Conservation (phyloP, 2,797 vertebrate genomes). For the Rousettus madagascariensis region DNA sequence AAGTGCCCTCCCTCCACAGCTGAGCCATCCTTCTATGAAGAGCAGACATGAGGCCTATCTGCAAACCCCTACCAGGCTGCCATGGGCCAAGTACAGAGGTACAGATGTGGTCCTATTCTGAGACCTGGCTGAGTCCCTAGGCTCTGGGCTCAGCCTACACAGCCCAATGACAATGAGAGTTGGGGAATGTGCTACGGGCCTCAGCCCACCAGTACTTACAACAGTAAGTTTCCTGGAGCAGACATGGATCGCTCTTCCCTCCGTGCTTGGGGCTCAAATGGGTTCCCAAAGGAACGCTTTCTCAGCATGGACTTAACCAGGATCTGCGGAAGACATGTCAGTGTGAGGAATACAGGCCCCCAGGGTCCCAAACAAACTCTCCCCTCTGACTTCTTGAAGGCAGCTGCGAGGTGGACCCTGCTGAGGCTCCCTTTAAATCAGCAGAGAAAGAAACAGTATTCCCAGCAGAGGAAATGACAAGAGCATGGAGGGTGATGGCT, state of each 20-base stretch:
- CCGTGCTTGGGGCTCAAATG: slow-evolving; percentile 90
- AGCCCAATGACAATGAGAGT: neutral
- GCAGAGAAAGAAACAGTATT: neutral
- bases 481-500: neutral
- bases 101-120: neutral
- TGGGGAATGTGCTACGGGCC: neutral
- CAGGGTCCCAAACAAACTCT: neutral
- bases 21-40: neutral
- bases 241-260: slow-evolving; percentile 95
- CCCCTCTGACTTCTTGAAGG: neutral
- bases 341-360: neutral
- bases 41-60: neutral
- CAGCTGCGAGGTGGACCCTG: neutral
- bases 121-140: neutral
- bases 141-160: neutral
- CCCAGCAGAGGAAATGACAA: neutral
- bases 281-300: slow-evolving; percentile 97
- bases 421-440: neutral
- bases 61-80: neutral
- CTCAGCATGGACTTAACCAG: slow-evolving; percentile 97
- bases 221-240: slow-evolving; percentile 93
- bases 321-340: slow-evolving; percentile 85
- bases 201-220: slow-evolving; percentile 86
- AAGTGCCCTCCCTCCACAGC: neutral
- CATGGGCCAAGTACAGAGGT: neutral